phyloP scores from a whole-genome alignment of 2,113 vertebrate species.

The Neotoma lepida region DNA sequence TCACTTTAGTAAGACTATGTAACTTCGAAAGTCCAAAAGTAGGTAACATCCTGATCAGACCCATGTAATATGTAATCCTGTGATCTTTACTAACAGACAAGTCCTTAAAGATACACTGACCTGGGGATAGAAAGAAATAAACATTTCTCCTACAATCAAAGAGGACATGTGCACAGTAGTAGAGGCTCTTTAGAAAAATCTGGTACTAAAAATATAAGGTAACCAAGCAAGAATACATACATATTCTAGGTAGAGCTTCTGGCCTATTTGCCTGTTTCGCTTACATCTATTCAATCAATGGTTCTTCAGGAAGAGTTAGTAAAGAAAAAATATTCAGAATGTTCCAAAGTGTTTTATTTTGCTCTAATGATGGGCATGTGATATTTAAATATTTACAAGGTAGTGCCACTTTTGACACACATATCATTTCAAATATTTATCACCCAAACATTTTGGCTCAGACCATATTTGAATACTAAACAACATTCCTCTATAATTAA shows the following conservation, averaged over 20 bases:
- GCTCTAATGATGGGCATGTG: neutral
- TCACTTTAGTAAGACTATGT: neutral
- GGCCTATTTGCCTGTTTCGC: neutral
- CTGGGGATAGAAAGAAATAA: constrained; percentile 20
- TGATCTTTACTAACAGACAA: neutral
- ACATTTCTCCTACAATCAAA: neutral
- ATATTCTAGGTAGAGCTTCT: constrained; percentile 53
- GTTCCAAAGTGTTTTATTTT: constrained; percentile 34
- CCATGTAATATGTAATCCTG: neutral
- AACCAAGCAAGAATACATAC: neutral
- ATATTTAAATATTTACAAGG: neutral
- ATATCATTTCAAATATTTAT: neutral
- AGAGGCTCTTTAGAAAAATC: constrained; percentile 42
- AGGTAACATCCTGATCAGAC: neutral
- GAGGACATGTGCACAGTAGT: constrained; percentile 18
- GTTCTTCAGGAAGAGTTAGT: constrained; percentile 21
- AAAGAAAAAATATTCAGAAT: constrained; percentile 47
- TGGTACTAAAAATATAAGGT: constrained; percentile 22
- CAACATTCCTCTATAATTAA: neutral
- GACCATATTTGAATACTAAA: neutral
- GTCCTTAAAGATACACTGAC: constrained; percentile 1
- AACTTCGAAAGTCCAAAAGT: constrained; percentile 38
- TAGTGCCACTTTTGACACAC: neutral
- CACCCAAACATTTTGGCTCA: neutral
- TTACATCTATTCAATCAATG: constrained; percentile 7